Evolutionary conservation across 2,888 invertebrate genomes (phyloP).

Genomic region (Entomobrya proxima): DNA sequence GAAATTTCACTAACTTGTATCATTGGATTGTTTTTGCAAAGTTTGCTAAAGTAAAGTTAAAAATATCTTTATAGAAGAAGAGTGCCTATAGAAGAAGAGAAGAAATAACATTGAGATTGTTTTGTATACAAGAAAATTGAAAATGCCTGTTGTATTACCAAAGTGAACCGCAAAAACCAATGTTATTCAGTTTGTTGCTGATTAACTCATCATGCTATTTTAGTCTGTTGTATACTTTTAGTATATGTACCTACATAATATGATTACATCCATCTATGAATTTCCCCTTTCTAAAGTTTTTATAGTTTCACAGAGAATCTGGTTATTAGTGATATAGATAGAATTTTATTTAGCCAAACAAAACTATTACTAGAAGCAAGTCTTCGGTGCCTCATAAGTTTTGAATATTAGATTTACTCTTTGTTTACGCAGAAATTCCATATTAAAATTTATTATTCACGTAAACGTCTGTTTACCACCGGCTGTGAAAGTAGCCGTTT

Average conservation of each 20-base stretch:
- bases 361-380: not conserved
- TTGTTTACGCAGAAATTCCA: too few relatives aligned
- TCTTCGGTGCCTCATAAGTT: too few relatives aligned
- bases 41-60: slow-evolving; percentile 3
- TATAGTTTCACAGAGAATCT: not conserved
- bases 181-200: slow-evolving; percentile 37
- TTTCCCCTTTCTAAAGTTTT: not conserved
- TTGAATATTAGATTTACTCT: too few relatives aligned
- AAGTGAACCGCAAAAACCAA: slow-evolving; percentile 51
- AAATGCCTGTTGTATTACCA: slow-evolving; percentile 7
- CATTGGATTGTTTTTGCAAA: not conserved
- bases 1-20: not conserved
- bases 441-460: too few relatives aligned
- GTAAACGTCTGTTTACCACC: too few relatives aligned
- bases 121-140: slow-evolving; percentile 3
- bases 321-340: not conserved
- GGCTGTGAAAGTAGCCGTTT: too few relatives aligned
- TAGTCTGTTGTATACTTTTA: not conserved
- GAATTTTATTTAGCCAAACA: not conserved
- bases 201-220: slow-evolving; percentile 24
- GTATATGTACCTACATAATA: not conserved
- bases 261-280: not conserved
- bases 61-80: slow-evolving; percentile 14
- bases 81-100: not conserved
- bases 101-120: not conserved